A percentile compares a stretch with the other conserved stretches of the same genome.
Conservation (phyloP, 2,113 vertebrate genomes). For the Amia ocellicauda region DNA sequence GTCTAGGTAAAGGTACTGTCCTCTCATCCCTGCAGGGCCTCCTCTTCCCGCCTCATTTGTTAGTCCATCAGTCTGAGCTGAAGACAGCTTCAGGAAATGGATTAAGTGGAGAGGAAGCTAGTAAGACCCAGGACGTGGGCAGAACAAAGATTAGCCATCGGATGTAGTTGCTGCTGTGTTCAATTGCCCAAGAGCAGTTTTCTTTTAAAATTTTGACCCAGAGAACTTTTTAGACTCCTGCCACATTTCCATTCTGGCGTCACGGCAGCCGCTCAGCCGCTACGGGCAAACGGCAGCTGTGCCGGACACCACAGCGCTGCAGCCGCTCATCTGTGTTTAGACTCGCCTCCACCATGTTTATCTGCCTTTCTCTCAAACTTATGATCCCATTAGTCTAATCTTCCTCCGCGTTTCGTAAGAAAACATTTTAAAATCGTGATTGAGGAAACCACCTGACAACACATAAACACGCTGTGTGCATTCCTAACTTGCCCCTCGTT, state of each 20-base stretch:
- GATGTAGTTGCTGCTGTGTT: conserved; percentile 4
- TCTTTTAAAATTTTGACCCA: not conserved
- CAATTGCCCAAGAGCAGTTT: too few species aligned
- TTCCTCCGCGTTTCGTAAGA: too few species aligned
- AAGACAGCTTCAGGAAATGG: conserved; percentile 13
- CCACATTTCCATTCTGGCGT: not conserved
- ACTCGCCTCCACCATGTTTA: too few species aligned
- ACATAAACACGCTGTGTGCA: too few species aligned
- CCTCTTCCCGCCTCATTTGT: not conserved
- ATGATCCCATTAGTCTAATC: too few species aligned
- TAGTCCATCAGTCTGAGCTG: not conserved
- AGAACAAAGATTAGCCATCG: conserved; percentile 14
- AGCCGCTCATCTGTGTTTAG: too few species aligned
- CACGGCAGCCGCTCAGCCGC: not conserved
- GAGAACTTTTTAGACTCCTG: not conserved
- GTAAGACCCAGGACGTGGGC: conserved; percentile 5
- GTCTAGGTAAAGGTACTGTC: not conserved
- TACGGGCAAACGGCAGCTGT: too few species aligned
- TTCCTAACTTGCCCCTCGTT: too few species aligned
- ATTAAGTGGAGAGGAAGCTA: conserved; percentile 4
- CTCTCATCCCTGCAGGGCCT: not conserved
- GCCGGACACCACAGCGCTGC: too few species aligned
- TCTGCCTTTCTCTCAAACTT: too few species aligned
- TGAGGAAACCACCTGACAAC: too few species aligned
- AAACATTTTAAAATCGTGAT: too few species aligned